Evolutionary conservation across 1,140 invertebrate species (phyloP).

Genomic region (Drosophila parvula): DNA sequence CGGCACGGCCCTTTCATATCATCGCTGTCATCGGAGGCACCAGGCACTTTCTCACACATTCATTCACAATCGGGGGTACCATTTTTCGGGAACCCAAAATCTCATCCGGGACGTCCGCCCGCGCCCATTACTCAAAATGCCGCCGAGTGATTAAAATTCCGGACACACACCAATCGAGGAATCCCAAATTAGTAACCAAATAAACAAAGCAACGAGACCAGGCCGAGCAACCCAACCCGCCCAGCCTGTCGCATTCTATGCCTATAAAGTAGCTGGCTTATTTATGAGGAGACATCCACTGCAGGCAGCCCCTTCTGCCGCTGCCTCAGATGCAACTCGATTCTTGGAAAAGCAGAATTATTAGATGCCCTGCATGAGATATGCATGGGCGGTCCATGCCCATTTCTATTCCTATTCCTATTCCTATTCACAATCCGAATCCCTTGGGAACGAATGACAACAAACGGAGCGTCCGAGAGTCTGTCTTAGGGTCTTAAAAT

Average conservation of each 20-base stretch:
- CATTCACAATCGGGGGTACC: constrained; percentile 60
- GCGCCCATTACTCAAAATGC: constrained; percentile 76
- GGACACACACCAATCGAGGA: constrained; percentile 63
- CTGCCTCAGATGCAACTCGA: constrained; percentile 61
- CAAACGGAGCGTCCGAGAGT: constrained; percentile 27
- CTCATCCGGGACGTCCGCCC: constrained; percentile 46
- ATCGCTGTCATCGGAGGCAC: constrained; percentile 47
- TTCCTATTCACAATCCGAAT: constrained; percentile 43
- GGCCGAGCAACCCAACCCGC: constrained; percentile 34
- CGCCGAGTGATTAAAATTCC: constrained; percentile 76
- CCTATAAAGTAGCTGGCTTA: constrained; percentile 74
- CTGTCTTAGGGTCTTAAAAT: constrained; percentile 71
- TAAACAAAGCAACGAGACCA: constrained; percentile 72
- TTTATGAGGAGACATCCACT: constrained; percentile 72
- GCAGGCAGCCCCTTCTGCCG: constrained; percentile 16
- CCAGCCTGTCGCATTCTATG: constrained; percentile 48
- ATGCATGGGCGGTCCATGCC: constrained; percentile 59
- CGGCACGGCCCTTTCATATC: constrained; percentile 59
- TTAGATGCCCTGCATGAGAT: constrained; percentile 69
- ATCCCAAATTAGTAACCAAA: constrained; percentile 82
- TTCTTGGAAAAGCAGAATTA: constrained; percentile 75
- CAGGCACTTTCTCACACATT: constrained; percentile 74
- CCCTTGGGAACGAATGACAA: constrained; percentile 66
- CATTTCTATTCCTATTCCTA: constrained; percentile 46
- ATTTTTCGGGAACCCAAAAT: constrained; percentile 61